These are phyloP conservation scores for Falco punctatus DNA, from an alignment of 2,113 vertebrate genomes.

Conservation along the genomic window DNA sequence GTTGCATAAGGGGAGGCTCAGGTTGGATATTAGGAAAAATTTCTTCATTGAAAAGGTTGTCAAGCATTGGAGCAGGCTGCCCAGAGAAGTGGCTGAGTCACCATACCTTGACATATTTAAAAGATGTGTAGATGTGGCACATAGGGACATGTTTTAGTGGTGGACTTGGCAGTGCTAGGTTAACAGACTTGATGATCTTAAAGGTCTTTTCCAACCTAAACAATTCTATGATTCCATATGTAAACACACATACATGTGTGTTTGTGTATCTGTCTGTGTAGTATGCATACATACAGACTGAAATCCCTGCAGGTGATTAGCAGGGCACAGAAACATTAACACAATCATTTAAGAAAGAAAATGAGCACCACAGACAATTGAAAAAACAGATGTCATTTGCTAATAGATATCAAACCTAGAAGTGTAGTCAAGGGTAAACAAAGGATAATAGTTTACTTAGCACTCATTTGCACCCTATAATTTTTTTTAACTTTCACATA, in stretches of 20 bases:
- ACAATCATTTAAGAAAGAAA: not conserved
- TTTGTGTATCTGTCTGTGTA: not conserved
- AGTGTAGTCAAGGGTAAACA: not conserved
- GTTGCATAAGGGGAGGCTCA: not conserved
- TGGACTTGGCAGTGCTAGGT: not conserved
- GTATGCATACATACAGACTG: rapidly evolving
- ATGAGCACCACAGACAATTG: not conserved
- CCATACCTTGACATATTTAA: not conserved
- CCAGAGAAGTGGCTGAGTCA: not conserved
- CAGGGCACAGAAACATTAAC: not conserved
- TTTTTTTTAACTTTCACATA: not conserved
- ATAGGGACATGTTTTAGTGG: too few relatives aligned
- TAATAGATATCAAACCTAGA: not conserved
- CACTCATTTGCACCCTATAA: not conserved
- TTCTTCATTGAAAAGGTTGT: not conserved
- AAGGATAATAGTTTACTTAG: not conserved
- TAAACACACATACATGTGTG: not conserved
- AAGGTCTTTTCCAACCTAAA: not conserved
- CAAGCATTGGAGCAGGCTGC: not conserved
- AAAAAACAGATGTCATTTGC: conserved; percentile 9
- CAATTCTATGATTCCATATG: not conserved
- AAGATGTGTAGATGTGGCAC: too few relatives aligned
- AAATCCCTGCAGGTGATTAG: not conserved
- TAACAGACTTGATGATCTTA: not conserved
- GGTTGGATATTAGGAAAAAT: not conserved